Conservation (phyloP, 2,113 vertebrate genomes). For the Epinephelus lanceolatus region DNA sequence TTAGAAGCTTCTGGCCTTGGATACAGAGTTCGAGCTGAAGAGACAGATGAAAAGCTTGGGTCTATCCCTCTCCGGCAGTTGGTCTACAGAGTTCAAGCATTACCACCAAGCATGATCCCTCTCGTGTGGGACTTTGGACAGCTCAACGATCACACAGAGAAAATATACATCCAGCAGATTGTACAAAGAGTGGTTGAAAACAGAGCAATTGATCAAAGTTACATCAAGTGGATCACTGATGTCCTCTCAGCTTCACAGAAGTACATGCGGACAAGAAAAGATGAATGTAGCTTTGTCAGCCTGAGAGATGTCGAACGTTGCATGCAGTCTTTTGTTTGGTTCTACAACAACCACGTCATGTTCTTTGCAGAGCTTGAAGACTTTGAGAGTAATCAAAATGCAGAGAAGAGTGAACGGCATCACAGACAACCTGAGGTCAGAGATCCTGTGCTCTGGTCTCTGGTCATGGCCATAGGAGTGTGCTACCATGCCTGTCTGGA, state of each 20-base stretch:
- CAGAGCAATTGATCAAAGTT: neutral
- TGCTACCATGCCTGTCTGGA: slow-evolving; percentile 96
- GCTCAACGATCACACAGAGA: slow-evolving; percentile 88
- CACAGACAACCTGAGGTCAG: neutral
- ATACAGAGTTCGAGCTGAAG: slow-evolving; percentile 91
- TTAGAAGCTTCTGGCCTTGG: slow-evolving; percentile 94
- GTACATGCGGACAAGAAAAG: slow-evolving; percentile 88
- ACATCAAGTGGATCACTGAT: slow-evolving; percentile 72
- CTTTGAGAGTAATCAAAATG: slow-evolving; percentile 41
- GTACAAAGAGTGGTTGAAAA: slow-evolving; percentile 86
- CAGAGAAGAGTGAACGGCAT: slow-evolving; percentile 20
- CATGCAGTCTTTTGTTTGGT: slow-evolving; percentile 92
- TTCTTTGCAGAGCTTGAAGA: slow-evolving; percentile 83
- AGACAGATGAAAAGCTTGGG: slow-evolving; percentile 91
- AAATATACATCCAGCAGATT: slow-evolving; percentile 92
- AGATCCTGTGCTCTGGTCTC: slow-evolving; percentile 88
- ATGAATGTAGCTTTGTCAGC: slow-evolving; percentile 95
- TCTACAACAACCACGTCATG: slow-evolving; percentile 78
- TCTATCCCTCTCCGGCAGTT: slow-evolving; percentile 94
- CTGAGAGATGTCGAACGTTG: slow-evolving; percentile 97
- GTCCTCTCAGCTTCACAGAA: slow-evolving; percentile 91
- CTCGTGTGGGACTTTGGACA: slow-evolving; percentile 99
- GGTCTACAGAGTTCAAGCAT: slow-evolving; percentile 95
- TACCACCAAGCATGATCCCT: slow-evolving; percentile 95
- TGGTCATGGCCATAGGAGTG: slow-evolving; percentile 91